Evolutionary conservation across 2,797 vertebrate genomes (phyloP).

Genomic region (Adrianichthys oophorus): DNA sequence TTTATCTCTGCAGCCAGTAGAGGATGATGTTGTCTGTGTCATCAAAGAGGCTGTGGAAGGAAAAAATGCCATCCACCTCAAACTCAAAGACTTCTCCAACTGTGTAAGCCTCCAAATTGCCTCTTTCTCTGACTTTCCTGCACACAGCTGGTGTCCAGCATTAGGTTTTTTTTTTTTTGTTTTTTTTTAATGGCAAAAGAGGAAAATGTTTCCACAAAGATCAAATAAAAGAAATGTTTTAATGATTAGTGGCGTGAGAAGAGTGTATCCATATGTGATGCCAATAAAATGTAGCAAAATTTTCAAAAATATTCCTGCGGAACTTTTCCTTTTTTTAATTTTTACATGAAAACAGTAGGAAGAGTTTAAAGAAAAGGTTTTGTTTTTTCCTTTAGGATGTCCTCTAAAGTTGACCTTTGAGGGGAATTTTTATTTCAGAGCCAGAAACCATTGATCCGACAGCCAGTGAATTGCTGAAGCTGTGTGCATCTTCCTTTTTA

Average conservation of each 20-base stretch:
- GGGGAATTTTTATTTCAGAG: slow-evolving; percentile 17
- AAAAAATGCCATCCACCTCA: slow-evolving; percentile 73
- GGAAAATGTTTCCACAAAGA: background rate
- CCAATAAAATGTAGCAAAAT: background rate
- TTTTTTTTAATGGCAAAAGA: background rate
- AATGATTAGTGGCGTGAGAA: background rate
- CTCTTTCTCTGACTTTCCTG: background rate
- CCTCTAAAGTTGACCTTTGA: slow-evolving; percentile 9
- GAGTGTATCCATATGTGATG: background rate
- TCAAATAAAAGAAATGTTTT: background rate
- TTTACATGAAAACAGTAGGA: background rate
- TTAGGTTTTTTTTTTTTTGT: background rate
- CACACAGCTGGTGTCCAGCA: background rate
- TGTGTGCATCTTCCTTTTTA: background rate
- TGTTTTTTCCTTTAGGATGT: slow-evolving; percentile 12
- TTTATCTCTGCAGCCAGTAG: slow-evolving; percentile 42
- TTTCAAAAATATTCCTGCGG: background rate
- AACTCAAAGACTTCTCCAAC: slow-evolving; percentile 63
- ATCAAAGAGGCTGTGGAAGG: slow-evolving; percentile 62
- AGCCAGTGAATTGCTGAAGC: slow-evolving; percentile 20
- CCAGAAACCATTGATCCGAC: slow-evolving; percentile 2
- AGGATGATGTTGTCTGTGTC: slow-evolving; percentile 70
- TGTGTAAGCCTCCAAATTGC: slow-evolving; percentile 72
- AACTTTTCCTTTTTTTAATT: background rate
- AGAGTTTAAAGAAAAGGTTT: slow-evolving; percentile 5